phyloP scores from a whole-genome alignment of 2,113 vertebrate genomes.

The Chunga burmeisteri region DNA sequence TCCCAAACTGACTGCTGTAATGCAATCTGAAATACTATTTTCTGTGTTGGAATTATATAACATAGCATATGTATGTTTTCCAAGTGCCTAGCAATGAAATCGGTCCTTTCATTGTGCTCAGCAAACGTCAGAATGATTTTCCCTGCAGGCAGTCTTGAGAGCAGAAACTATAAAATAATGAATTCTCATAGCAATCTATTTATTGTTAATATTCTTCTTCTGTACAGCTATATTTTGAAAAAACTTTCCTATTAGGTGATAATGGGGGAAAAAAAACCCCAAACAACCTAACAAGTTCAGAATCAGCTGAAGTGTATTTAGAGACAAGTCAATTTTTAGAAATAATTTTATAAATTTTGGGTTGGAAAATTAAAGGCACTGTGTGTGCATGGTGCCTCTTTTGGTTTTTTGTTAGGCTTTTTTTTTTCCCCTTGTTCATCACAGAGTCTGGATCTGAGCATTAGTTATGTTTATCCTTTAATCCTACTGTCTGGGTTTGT shows the following conservation, averaged over 20 bases:
- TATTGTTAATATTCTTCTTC: not conserved
- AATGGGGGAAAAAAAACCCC: not conserved
- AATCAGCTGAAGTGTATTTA: not conserved
- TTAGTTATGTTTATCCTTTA: constrained; percentile 64
- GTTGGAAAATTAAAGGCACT: not conserved
- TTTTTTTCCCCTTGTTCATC: not conserved
- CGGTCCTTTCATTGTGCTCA: not conserved
- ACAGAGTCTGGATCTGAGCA: not conserved
- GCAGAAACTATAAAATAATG: not conserved
- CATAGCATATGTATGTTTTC: not conserved
- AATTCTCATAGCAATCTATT: not conserved
- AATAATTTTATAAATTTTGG: not conserved
- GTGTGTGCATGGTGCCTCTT: not conserved
- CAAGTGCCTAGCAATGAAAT: not conserved
- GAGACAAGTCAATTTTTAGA: not conserved
- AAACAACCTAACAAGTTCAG: not conserved
- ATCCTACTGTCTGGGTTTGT: constrained; percentile 34
- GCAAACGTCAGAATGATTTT: not conserved
- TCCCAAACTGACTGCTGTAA: not conserved
- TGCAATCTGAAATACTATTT: not conserved
- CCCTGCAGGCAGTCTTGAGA: not conserved
- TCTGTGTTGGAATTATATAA: not conserved
- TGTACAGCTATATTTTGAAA: not conserved
- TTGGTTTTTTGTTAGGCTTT: not conserved
- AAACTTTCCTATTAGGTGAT: not conserved